phyloP scores from a whole-genome alignment of 2,797 vertebrate species.

The Phyllotis vaccarum region DNA sequence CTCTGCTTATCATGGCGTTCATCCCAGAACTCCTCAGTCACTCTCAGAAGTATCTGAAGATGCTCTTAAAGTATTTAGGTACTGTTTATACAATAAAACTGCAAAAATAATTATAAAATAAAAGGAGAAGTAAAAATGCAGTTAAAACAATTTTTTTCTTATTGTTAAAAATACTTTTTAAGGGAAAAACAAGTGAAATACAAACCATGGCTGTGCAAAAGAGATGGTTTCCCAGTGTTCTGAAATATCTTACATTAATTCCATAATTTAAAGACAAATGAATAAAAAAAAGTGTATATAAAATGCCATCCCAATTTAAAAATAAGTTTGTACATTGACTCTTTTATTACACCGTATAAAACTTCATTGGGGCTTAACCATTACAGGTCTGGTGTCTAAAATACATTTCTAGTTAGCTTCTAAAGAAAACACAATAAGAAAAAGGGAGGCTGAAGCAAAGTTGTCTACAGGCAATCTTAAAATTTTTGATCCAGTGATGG shows the following conservation, averaged over 20 bases:
- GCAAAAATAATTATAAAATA: constrained; percentile 45
- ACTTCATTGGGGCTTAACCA: background rate
- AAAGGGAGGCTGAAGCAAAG: background rate
- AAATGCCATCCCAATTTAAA: constrained; percentile 21
- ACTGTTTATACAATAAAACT: background rate
- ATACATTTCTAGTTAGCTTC: constrained; percentile 48
- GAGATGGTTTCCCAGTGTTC: background rate
- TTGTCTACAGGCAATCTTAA: background rate
- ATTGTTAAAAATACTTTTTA: background rate
- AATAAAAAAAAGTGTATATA: constrained; percentile 12
- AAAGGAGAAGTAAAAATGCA: constrained; percentile 9
- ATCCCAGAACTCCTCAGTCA: background rate
- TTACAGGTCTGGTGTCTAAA: background rate
- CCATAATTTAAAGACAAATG: constrained; percentile 17
- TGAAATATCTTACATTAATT: constrained; percentile 4
- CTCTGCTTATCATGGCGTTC: background rate
- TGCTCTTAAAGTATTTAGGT: constrained; percentile 1
- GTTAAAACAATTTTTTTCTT: constrained; percentile 27
- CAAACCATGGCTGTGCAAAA: background rate
- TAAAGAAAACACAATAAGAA: constrained; percentile 43
- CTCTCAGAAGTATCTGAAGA: background rate
- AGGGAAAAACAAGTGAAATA: constrained; percentile 22
- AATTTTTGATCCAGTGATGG: constrained; percentile 25
- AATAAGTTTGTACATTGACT: background rate
- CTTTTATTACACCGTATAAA: constrained; percentile 41